A percentile compares a stretch with the other conserved stretches of the same genome.
phyloP scores from a whole-genome alignment of 2,113 vertebrate species.

The Stercorarius parasiticus region DNA sequence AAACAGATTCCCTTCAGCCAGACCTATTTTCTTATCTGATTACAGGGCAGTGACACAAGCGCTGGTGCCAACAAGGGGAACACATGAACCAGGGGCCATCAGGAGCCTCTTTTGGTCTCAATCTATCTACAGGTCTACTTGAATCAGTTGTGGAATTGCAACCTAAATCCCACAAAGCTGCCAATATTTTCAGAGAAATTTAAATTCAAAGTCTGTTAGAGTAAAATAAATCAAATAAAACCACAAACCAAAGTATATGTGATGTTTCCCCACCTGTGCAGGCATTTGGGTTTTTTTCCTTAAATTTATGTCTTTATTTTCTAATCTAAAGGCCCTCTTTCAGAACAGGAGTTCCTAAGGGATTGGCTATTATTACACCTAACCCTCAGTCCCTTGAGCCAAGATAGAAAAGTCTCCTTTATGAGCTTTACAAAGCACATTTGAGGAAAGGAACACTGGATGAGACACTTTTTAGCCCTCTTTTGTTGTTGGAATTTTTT shows the following conservation, averaged over 20 bases:
- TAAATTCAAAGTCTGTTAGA: background rate
- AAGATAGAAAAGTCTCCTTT: no score
- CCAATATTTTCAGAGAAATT: background rate
- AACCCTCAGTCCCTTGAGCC: background rate
- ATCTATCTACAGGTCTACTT: background rate
- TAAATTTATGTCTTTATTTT: background rate
- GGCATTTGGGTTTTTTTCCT: background rate
- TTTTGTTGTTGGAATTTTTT: background rate
- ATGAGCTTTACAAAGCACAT: background rate
- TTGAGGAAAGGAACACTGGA: background rate
- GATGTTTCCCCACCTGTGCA: background rate
- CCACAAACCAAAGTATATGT: background rate
- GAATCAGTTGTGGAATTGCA: background rate
- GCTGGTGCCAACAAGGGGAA: background rate
- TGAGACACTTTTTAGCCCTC: background rate
- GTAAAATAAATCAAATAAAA: background rate
- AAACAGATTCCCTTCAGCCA: background rate
- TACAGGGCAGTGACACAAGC: background rate
- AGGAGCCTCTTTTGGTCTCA: background rate
- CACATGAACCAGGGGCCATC: background rate
- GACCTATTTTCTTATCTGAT: background rate
- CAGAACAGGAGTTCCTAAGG: background rate
- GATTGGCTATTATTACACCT: background rate
- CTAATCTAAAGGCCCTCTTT: background rate
- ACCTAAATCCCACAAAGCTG: background rate